Percentiles rank a stretch among this genome's conserved stretches.
Conservation (phyloP, 1,140 invertebrate genomes). For the Heliconius nattereri region DNA sequence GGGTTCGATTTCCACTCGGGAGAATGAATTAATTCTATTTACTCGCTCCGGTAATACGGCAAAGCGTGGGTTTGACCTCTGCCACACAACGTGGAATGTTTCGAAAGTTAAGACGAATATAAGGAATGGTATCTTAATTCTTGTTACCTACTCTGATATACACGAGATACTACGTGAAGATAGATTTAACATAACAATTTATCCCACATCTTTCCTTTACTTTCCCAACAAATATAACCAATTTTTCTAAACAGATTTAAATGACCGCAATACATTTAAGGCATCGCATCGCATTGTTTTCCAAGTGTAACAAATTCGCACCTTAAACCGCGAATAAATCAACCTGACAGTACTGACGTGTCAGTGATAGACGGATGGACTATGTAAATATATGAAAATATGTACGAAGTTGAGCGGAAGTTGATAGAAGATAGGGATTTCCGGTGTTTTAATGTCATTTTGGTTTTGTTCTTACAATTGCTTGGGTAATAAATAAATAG, state of each 20-base stretch:
- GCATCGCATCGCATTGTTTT: background rate
- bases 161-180: no score
- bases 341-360: background rate
- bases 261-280: background rate
- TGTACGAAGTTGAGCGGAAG: conserved; percentile 4
- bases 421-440: background rate
- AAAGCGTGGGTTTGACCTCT: no score
- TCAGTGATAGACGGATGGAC: conserved; percentile 4
- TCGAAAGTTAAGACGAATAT: no score
- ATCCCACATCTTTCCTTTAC: background rate
- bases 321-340: conserved; percentile 2
- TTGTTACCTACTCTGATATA: no score
- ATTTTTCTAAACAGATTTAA: conserved; percentile 13
- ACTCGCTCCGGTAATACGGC: no score
- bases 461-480: background rate
- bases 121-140: no score
- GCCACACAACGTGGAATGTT: no score
- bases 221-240: background rate
- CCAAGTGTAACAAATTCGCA: background rate
- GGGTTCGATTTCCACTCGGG: no score
- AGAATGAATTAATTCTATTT: no score
- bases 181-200: background rate
- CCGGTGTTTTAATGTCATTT: conserved; percentile 6
- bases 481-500: background rate
- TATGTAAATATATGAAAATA: conserved; percentile 10